phyloP scores from a whole-genome alignment of 2,888 invertebrate genomes.

The Drosophila ustulata region DNA sequence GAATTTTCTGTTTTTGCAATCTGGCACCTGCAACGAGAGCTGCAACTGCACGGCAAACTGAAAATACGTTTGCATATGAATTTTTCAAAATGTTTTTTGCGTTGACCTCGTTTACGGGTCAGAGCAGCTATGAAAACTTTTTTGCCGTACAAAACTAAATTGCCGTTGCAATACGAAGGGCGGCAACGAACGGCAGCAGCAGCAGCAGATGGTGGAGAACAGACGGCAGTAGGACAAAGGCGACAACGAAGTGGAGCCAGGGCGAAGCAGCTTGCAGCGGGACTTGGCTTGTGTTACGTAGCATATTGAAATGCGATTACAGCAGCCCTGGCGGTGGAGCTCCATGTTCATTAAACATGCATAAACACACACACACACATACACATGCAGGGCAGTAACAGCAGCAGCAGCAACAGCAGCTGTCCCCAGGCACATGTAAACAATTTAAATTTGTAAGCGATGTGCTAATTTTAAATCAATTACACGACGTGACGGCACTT shows the following conservation, averaged over 20 bases:
- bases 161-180: slow-evolving; percentile 57
- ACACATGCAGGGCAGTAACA: slow-evolving; percentile 10
- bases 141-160: slow-evolving; percentile 71
- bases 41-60: slow-evolving; percentile 59
- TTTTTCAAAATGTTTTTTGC: slow-evolving; percentile 77
- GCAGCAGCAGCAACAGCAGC: slow-evolving; percentile 43
- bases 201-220: background rate
- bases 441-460: slow-evolving; percentile 77
- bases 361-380: slow-evolving; percentile 61
- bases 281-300: slow-evolving; percentile 54
- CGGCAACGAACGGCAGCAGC: background rate
- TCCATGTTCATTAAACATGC: slow-evolving; percentile 77
- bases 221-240: slow-evolving; percentile 16
- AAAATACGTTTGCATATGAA: slow-evolving; percentile 78
- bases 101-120: slow-evolving; percentile 78
- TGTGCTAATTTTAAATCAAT: slow-evolving; percentile 78
- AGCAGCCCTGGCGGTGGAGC: slow-evolving; percentile 62
- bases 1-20: slow-evolving; percentile 59
- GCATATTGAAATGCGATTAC: slow-evolving; percentile 79
- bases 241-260: background rate
- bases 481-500: slow-evolving; percentile 73
- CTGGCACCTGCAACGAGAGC: slow-evolving; percentile 64
- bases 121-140: slow-evolving; percentile 74
- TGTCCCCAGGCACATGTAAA: slow-evolving; percentile 77
- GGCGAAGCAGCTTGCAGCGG: slow-evolving; percentile 39